phyloP scores from a whole-genome alignment of 1,140 invertebrate genomes.

The Agraylea sexmaculata region DNA sequence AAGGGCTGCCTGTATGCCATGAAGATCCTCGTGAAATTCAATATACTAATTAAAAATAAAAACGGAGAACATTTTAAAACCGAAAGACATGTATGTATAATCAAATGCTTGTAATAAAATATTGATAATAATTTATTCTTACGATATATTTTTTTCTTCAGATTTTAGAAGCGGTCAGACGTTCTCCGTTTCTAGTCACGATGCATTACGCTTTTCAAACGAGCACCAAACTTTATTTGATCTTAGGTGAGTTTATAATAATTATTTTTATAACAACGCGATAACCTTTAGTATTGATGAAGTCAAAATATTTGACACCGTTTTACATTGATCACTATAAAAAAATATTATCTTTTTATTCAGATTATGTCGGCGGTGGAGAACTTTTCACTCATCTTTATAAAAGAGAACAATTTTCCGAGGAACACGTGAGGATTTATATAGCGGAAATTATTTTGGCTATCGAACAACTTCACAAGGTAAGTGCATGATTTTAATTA shows the following conservation, averaged over 20 bases:
- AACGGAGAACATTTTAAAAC: conserved; percentile 89
- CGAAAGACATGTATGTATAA: conserved; percentile 55
- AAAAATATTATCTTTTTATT: conserved; percentile 25
- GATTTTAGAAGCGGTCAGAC: conserved; percentile 78
- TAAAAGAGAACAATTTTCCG: conserved; percentile 74
- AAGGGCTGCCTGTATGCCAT: conserved; percentile 80
- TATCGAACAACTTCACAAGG: conserved; percentile 81
- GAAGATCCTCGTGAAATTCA: conserved; percentile 87
- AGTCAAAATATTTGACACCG: neutral
- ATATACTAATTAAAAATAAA: conserved; percentile 84
- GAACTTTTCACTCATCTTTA: conserved; percentile 89
- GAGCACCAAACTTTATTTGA: conserved; percentile 80
- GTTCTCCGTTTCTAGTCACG: conserved; percentile 84
- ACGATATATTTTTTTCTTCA: conserved; percentile 26
- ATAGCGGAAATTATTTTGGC: conserved; percentile 87
- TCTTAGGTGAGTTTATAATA: conserved; percentile 62
- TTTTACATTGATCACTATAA: neutral
- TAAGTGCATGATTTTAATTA: conserved; percentile 42
- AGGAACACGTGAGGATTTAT: conserved; percentile 75
- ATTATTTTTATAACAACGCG: too few relatives aligned
- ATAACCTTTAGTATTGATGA: neutral
- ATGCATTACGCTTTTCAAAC: conserved; percentile 93
- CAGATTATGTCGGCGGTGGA: conserved; percentile 89
- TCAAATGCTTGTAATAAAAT: neutral
- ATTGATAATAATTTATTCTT: conserved; percentile 1